Base-by-base conservation (phyloP, 2,113 vertebrate species). In the Macrotis lagotis region DNA sequence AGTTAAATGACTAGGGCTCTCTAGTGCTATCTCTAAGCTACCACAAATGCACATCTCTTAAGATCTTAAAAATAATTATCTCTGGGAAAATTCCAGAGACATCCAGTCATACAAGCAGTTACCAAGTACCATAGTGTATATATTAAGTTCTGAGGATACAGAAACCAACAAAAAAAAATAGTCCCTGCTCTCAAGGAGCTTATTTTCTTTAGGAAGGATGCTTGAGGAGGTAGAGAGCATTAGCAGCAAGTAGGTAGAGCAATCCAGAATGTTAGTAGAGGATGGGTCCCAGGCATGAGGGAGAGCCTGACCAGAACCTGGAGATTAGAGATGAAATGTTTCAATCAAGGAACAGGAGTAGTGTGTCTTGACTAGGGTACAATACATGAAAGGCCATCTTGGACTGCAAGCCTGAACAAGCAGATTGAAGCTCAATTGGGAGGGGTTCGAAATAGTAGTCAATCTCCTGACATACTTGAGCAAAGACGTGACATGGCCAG, bases 11-110 rank as follows among this genome's bases (percentile, higher is more conserved):
- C 1, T 22, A 93, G 74, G 3, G 0, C 26, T 25, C 47, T 66
- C 26, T 25, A 91, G n/a, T 48, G 4, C 91, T 88, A n/a, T 8
- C 16, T 52, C 26, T 19, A n/a, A 16, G 25, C 9, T 91, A 14
- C 51, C 28, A 48, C 91, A 59, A 91, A 94, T n/a, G 28, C 26
- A 11, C 7, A 19, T 93, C 44, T 95, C 50, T 95, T 14, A 95
- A 94, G 48, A 90, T 3, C 22, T 3, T 47, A 90, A 47, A 47
- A 59, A 31, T 26, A 44, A 47, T n/a, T 52, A 31, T 22, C 25
- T 25, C 48, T 91, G 25, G 3, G 28, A 48, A 59, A 66, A 25
- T 66, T 66, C 3, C 28, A n/a, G n/a, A n/a, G n/a, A n/a, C 31
- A 37, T 66, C 28, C 28, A 37, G 11, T 66, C 12, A 37, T 66